phyloP scores from a whole-genome alignment of 2,797 vertebrate genomes.

The Coranthus polyacanthus region DNA sequence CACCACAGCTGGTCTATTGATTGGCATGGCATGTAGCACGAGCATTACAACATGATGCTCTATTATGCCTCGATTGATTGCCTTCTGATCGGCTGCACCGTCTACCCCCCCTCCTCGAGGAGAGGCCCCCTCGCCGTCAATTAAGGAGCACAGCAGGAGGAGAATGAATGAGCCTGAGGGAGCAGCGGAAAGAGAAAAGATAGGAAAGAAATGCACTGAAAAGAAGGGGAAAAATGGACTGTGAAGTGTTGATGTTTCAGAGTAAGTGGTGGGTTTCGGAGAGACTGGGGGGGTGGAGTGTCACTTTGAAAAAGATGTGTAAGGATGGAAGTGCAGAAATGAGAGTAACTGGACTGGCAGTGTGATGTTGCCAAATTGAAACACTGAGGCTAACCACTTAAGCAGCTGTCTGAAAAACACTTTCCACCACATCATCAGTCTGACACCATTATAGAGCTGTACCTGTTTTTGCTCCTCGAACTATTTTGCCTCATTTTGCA shows the following conservation, averaged over 20 bases:
- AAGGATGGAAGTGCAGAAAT: slow-evolving; percentile 21
- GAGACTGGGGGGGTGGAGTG: background rate
- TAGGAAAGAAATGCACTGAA: slow-evolving; percentile 5
- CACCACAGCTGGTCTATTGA: slow-evolving; percentile 73
- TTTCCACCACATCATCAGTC: slow-evolving; percentile 23
- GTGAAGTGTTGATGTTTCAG: slow-evolving; percentile 11
- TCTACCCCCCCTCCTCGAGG: slow-evolving; percentile 12
- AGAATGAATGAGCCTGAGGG: slow-evolving; percentile 22
- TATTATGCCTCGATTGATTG: slow-evolving; percentile 82
- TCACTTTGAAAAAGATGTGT: slow-evolving; percentile 8
- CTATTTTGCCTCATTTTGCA: background rate
- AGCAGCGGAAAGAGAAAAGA: slow-evolving; percentile 3
- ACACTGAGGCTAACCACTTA: slow-evolving; percentile 54
- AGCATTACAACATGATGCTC: slow-evolving; percentile 75
- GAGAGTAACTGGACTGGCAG: slow-evolving; percentile 25
- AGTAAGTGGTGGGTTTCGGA: background rate
- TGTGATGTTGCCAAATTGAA: slow-evolving; percentile 46
- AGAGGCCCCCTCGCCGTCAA: slow-evolving; percentile 6
- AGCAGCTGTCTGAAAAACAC: slow-evolving; percentile 53
- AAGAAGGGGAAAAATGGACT: background rate
- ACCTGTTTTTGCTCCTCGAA: slow-evolving; percentile 10
- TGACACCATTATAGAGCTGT: slow-evolving; percentile 5
- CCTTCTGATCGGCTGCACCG: slow-evolving; percentile 69
- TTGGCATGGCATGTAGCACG: slow-evolving; percentile 54
- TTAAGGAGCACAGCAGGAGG: slow-evolving; percentile 27